phyloP scores from a whole-genome alignment of 2,113 vertebrate genomes.

The Seriola dumerili region DNA sequence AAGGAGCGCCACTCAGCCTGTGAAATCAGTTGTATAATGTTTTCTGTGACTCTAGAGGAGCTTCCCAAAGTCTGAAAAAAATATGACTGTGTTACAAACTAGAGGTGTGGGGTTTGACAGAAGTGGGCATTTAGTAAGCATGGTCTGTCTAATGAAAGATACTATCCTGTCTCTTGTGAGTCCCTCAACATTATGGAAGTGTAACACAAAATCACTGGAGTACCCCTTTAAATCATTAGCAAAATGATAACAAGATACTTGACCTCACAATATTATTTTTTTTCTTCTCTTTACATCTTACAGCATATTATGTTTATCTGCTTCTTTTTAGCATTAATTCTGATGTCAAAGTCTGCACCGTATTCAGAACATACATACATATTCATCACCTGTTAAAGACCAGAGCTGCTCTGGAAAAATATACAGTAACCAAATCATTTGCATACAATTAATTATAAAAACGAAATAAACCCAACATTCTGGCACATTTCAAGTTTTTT shows the following conservation, averaged over 20 bases:
- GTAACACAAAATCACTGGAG: not conserved
- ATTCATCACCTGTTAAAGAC: not conserved
- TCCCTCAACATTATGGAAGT: not conserved
- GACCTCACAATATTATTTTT: too few species aligned
- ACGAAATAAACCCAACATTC: not conserved
- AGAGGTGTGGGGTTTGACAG: not conserved
- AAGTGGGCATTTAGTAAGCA: not conserved
- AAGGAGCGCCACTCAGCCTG: too few species aligned
- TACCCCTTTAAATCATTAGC: not conserved
- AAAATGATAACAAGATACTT: not conserved
- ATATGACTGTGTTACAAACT: not conserved
- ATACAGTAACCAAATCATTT: not conserved
- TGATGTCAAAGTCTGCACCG: not conserved
- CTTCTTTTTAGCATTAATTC: not conserved
- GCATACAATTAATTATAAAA: not conserved
- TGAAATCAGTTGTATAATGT: too few species aligned
- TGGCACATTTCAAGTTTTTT: not conserved
- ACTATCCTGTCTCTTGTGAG: not conserved
- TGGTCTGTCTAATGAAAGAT: not conserved
- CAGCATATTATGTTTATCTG: not conserved
- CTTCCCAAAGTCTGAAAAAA: too few species aligned
- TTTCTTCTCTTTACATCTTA: not conserved
- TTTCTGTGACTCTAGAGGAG: too few species aligned
- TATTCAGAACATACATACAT: not conserved
- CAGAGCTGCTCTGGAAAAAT: not conserved